Evolutionary conservation across 1,140 invertebrate species (phyloP).

Genomic region (Meloidogyne chitwoodi): DNA sequence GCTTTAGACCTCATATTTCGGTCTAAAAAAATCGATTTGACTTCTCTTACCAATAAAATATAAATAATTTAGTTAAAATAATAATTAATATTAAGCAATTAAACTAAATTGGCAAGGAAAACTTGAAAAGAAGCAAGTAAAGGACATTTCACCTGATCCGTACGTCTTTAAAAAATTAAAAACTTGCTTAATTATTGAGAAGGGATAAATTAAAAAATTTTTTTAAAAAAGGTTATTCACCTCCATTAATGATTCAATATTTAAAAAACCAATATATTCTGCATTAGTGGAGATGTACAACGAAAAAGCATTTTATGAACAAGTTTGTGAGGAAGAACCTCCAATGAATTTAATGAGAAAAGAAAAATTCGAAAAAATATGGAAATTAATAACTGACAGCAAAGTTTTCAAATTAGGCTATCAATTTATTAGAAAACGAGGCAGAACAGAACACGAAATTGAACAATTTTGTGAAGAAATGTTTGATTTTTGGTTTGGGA

Average conservation of each 20-base stretch:
- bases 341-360: slow-evolving; percentile 9
- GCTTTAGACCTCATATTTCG: too few species aligned
- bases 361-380: slow-evolving; percentile 6
- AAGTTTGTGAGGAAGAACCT: slow-evolving; percentile 19
- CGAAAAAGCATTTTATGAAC: slow-evolving; percentile 12
- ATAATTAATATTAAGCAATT: slow-evolving; percentile 2
- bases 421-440: slow-evolving; percentile 13
- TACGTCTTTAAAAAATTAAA: not conserved
- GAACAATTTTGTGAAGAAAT: slow-evolving; percentile 5
- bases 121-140: slow-evolving; percentile 4
- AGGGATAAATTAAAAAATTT: too few species aligned
- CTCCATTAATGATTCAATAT: slow-evolving; percentile 6
- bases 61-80: too few species aligned
- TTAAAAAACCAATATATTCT: slow-evolving; percentile 17
- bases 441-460: not conserved
- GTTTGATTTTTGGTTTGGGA: slow-evolving; percentile 23
- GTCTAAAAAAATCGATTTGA: too few species aligned
- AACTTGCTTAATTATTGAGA: not conserved
- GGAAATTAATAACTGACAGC: slow-evolving; percentile 10
- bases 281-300: slow-evolving; percentile 18
- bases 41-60: too few species aligned
- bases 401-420: slow-evolving; percentile 10
- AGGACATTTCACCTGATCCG: slow-evolving; percentile 13
- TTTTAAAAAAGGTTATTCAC: not conserved
- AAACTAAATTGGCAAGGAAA: slow-evolving; percentile 30